These are phyloP conservation scores for Sebastiscus albofasciatus DNA, from an alignment of 2,797 vertebrate genomes.

Conservation along the genomic window DNA sequence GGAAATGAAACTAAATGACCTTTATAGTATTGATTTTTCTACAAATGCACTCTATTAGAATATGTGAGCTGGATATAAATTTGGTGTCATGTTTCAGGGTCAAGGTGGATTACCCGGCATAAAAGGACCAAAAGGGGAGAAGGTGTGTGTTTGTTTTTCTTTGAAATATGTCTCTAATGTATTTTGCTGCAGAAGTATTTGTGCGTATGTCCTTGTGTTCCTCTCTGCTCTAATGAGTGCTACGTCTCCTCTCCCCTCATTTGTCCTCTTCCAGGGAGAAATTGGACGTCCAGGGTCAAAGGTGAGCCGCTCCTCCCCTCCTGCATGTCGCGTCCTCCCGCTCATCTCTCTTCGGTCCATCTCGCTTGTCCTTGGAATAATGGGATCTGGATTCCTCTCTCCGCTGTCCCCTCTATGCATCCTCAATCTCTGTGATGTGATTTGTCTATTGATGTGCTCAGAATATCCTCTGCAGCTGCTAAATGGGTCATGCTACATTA, in stretches of 20 bases:
- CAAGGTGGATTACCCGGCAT: constrained; percentile 88
- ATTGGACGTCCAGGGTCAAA: constrained; percentile 95
- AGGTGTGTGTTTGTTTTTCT: constrained; percentile 71
- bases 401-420: not conserved
- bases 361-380: constrained; percentile 64
- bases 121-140: constrained; percentile 91
- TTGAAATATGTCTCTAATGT: constrained; percentile 36
- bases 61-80: constrained; percentile 36
- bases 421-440: constrained; percentile 60
- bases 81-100: constrained; percentile 81
- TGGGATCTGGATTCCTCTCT: constrained; percentile 40
- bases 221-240: constrained; percentile 42
- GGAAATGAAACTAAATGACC: constrained; percentile 13
- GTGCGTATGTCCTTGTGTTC: constrained; percentile 48
- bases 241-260: constrained; percentile 49
- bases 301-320: constrained; percentile 76
- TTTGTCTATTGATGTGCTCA: constrained; percentile 63
- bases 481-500: constrained; percentile 59
- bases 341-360: constrained; percentile 37
- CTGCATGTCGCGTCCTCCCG: not conserved
- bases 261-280: constrained; percentile 88
- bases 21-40: constrained; percentile 46
- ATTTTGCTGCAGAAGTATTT: constrained; percentile 28
- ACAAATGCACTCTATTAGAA: constrained; percentile 2
- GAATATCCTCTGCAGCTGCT: constrained; percentile 56